phyloP scores from a whole-genome alignment of 2,888 invertebrate genomes.

The Prosopocoilus inquinatus region DNA sequence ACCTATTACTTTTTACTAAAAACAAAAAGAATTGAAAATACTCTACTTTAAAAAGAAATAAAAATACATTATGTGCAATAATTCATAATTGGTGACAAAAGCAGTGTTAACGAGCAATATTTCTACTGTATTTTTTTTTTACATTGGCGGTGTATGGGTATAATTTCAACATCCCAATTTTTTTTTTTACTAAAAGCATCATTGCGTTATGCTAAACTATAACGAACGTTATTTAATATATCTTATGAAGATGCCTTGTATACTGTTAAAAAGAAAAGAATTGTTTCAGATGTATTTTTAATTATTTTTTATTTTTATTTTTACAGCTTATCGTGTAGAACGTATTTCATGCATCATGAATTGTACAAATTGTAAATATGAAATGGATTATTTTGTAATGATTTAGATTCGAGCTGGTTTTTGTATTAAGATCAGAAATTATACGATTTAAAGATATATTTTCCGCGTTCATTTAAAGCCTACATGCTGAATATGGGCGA shows the following conservation, averaged over 20 bases:
- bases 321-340: constrained; percentile 4
- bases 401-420: constrained; percentile 6
- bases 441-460: neutral
- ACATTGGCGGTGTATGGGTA: too few relatives aligned
- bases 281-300: neutral
- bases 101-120: too few relatives aligned
- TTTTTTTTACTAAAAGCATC: too few relatives aligned
- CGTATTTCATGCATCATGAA: constrained; percentile 28
- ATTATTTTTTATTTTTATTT: neutral
- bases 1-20: too few relatives aligned
- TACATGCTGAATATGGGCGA: constrained; percentile 13
- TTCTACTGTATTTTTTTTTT: too few relatives aligned
- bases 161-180: too few relatives aligned
- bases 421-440: neutral
- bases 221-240: neutral
- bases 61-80: too few relatives aligned
- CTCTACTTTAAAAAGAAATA: too few relatives aligned
- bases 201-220: neutral
- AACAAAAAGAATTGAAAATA: too few relatives aligned
- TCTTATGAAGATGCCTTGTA: constrained; percentile 4
- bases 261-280: neutral
- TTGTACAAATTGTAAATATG: constrained; percentile 34
- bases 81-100: too few relatives aligned
- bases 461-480: neutral
- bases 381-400: constrained; percentile 24